These are phyloP conservation scores for Montipora cactus DNA, from an alignment of 64 coral and sea anemone genomes.

Conservation along the genomic window DNA sequence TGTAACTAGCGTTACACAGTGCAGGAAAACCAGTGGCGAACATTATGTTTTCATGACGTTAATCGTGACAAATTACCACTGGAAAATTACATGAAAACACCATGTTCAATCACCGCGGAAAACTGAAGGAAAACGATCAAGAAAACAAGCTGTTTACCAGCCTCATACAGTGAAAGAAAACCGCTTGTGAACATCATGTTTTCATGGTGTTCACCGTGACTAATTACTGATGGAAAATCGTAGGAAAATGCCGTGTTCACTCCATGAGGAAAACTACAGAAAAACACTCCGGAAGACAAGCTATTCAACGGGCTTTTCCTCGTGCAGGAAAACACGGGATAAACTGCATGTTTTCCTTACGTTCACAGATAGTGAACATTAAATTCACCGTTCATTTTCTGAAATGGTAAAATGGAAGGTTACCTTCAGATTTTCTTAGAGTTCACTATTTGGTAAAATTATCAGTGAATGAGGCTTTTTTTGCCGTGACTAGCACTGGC, in stretches of 20 bases:
- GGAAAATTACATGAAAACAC: not conserved
- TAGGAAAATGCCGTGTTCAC: not conserved
- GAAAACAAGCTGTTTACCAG: not conserved
- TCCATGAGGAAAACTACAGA: not conserved
- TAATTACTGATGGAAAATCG: not conserved
- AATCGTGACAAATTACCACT: not conserved
- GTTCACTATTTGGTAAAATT: not conserved
- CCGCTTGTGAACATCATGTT: not conserved
- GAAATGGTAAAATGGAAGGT: not conserved
- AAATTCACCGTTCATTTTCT: not conserved
- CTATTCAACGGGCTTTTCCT: not conserved
- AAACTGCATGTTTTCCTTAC: conserved; percentile 4
- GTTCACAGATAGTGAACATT: conserved; percentile 8
- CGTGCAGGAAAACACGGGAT: not conserved
- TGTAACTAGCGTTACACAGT: not conserved
- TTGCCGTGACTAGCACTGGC: not conserved
- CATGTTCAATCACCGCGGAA: not conserved
- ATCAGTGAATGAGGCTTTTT: not conserved
- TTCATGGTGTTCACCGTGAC: not conserved
- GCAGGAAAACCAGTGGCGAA: not conserved
- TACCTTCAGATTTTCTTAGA: conserved; percentile 1
- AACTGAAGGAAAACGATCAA: not conserved
- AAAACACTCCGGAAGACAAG: not conserved
- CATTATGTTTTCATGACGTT: not conserved
- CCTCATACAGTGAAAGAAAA: not conserved